These are phyloP conservation scores for Rhopalosiphum padi DNA, from an alignment of 1,140 invertebrate genomes.

Conservation along the genomic window DNA sequence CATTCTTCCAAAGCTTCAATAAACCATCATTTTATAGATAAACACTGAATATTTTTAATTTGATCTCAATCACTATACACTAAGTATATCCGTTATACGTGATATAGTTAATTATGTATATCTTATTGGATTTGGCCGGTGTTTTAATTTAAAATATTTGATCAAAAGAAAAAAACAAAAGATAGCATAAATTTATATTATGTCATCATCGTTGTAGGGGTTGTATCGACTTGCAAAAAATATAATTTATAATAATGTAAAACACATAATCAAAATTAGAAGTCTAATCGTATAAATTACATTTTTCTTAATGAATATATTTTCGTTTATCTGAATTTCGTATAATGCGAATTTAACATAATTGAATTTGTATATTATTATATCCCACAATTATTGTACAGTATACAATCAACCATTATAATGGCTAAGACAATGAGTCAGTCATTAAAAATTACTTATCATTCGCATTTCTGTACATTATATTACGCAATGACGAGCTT, in stretches of 20 bases:
- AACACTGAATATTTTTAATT: too few relatives aligned
- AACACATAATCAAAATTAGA: not conserved
- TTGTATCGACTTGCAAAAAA: not conserved
- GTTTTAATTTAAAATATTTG: not conserved
- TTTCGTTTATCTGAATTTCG: not conserved
- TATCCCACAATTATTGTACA: not conserved
- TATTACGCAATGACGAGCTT: not conserved
- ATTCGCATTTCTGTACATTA: not conserved
- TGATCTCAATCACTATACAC: too few relatives aligned
- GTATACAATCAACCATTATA: not conserved
- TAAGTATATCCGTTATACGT: not conserved
- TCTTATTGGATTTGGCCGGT: not conserved
- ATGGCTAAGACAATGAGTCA: not conserved
- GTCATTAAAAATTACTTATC: slow-evolving; percentile 13
- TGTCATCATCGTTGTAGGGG: not conserved
- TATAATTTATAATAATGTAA: not conserved
- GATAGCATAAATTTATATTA: not conserved
- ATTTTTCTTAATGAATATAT: not conserved
- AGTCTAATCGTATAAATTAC: not conserved
- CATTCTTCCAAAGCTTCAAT: too few relatives aligned
- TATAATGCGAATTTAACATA: not conserved
- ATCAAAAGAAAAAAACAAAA: not conserved
- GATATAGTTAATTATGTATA: not conserved
- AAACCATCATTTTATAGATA: too few relatives aligned
- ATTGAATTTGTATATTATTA: slow-evolving; percentile 6